phyloP scores from a whole-genome alignment of 2,888 invertebrate species.

The Horisme vitalbata region DNA sequence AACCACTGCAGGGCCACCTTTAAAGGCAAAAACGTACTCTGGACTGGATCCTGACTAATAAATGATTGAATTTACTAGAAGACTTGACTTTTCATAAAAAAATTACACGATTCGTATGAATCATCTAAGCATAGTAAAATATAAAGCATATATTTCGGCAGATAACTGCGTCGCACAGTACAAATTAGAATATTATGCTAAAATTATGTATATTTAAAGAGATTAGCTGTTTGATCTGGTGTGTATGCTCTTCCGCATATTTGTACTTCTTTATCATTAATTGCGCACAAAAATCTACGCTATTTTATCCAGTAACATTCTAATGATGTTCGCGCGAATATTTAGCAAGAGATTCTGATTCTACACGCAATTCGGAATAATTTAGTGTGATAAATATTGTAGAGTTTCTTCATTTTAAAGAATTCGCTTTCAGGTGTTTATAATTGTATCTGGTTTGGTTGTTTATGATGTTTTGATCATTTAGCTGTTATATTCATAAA shows the following conservation, averaged over 20 bases:
- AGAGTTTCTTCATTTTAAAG: slow-evolving; percentile 6
- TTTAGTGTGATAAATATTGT: slow-evolving; percentile 1
- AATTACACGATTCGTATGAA: too few relatives aligned
- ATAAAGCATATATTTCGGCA: not conserved
- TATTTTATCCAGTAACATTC: slow-evolving; percentile 23
- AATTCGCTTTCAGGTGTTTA: slow-evolving; percentile 11
- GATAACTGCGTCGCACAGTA: slow-evolving; percentile 1
- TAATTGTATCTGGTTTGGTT: not conserved
- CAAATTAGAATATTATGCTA: slow-evolving; percentile 8
- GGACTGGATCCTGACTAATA: too few relatives aligned
- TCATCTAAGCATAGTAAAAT: too few relatives aligned
- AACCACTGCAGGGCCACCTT: too few relatives aligned
- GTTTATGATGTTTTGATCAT: not conserved
- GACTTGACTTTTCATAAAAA: too few relatives aligned
- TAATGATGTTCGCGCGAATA: slow-evolving; percentile 16
- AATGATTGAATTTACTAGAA: too few relatives aligned
- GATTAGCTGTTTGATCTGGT: slow-evolving; percentile 33
- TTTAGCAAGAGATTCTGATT: slow-evolving; percentile 10
- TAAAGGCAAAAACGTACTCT: too few relatives aligned
- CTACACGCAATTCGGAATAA: slow-evolving; percentile 9
- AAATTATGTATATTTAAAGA: slow-evolving; percentile 11
- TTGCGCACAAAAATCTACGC: slow-evolving; percentile 36
- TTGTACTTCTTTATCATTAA: slow-evolving; percentile 40
- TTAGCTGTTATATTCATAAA: too few relatives aligned
- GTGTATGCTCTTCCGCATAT: slow-evolving; percentile 45